These are phyloP conservation scores for Plectropomus leopardus DNA, from an alignment of 2,113 vertebrate species.

Conservation along the genomic window DNA sequence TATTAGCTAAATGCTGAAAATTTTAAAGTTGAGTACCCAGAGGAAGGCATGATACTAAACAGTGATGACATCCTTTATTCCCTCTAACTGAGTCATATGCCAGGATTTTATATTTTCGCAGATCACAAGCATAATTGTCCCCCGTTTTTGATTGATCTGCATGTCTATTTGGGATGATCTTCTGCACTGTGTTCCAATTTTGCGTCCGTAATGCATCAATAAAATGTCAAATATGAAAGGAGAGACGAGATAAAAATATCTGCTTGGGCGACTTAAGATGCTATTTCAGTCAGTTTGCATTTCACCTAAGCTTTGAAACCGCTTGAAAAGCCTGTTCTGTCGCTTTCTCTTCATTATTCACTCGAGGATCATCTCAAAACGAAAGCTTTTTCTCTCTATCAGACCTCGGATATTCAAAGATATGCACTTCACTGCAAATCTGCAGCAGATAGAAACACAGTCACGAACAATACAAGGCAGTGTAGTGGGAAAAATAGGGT, in stretches of 20 bases:
- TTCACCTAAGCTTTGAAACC: conserved; percentile 61
- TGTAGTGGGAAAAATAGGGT: neutral
- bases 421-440: conserved; percentile 21
- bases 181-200: conserved; percentile 45
- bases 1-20: conserved; percentile 1
- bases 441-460: neutral
- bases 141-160: conserved; percentile 11
- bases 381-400: conserved; percentile 17
- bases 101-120: conserved; percentile 26
- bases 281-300: conserved; percentile 65
- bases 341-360: conserved; percentile 40
- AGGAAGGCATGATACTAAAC: conserved; percentile 23
- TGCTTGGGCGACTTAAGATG: conserved; percentile 40
- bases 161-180: conserved; percentile 23
- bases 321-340: conserved; percentile 53
- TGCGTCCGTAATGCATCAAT: conserved; percentile 57
- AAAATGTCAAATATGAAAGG: conserved; percentile 66
- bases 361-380: conserved; percentile 28
- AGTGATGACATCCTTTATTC: conserved; percentile 23
- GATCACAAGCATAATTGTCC: conserved; percentile 28
- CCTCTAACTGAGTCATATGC: conserved; percentile 2
- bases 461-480: neutral
- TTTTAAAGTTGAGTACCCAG: neutral
- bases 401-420: conserved; percentile 36
- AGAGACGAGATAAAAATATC: conserved; percentile 71